Evolutionary conservation across 2,113 vertebrate species (phyloP), one percentile per base, ranked within the genome.

Genomic region (Albula goreensis): DNA sequence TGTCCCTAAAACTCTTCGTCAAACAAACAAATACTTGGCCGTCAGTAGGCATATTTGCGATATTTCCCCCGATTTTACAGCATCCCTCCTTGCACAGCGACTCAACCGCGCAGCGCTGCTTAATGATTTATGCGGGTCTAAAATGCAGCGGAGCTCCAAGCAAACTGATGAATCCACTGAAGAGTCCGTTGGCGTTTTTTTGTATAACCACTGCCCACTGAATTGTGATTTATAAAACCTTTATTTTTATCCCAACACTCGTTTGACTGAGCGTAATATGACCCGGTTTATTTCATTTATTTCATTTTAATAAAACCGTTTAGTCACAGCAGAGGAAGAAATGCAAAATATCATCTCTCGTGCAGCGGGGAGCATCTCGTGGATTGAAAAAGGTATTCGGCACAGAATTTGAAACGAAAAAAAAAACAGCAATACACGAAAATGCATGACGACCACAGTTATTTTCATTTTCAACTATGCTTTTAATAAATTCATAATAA

Each of bases 51-150:
- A 79, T 12, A 50, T 79, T 79, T 15, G 2, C 41, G 11, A 49
- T 79, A 19, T n/a, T 74, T 31, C 31, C 5, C 66, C 70, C 31
- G 70, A 50, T 79, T 79, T 79, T 49, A 79, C 78, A 25, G 17
- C 66, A 85, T 84, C 83, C 79, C 86, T 87, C 51, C 53, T 48
- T 83, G 79, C 84, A 81, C 84, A 84, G 85, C 77, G 81, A 50
- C 57, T 77, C 86, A 48, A 81, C 83, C 53, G 63, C 19, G 90
- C 87, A 88, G n/a, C 88, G 66, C 57, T 80, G 91, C 90, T 89
- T 92, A 89, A 91, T 93, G 92, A 95, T 94, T 91, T 93, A 94
- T 93, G 94, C 93, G 88, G 91, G 91, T 92, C 92, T 94, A 93
- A 93, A 92, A 93, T 93, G 93, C 92, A 92, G 93, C 86, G 86